Conservation (phyloP, 2,797 vertebrate genomes). For the Naso thynnoides region DNA sequence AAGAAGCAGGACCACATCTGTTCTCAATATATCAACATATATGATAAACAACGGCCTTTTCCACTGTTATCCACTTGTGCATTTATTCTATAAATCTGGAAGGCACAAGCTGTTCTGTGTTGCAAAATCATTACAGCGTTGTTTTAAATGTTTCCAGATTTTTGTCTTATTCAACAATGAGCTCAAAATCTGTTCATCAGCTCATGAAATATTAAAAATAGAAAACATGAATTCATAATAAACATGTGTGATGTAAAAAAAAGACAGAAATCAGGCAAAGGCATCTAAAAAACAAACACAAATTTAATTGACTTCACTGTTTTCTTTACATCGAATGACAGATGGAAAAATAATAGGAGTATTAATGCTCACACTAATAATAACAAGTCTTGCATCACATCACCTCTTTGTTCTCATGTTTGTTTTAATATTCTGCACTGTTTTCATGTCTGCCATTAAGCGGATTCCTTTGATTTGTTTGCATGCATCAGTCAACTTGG, state of each 20-base stretch:
- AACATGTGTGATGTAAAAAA: slow-evolving; percentile 28
- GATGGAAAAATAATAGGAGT: slow-evolving; percentile 20
- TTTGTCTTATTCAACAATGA: slow-evolving; percentile 20
- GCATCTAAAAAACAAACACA: neutral
- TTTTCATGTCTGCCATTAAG: slow-evolving; percentile 25
- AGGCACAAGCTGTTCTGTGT: neutral
- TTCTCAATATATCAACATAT: slow-evolving; percentile 58
- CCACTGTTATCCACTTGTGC: slow-evolving; percentile 37
- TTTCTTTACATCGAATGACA: slow-evolving; percentile 4
- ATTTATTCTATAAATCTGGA: slow-evolving; percentile 42
- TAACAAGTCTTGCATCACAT: slow-evolving; percentile 15
- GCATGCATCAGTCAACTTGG: slow-evolving; percentile 45
- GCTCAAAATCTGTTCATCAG: slow-evolving; percentile 14
- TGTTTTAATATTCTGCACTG: slow-evolving; percentile 9
- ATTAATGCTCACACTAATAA: slow-evolving; percentile 13
- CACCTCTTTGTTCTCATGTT: slow-evolving; percentile 36
- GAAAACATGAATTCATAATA: slow-evolving; percentile 11
- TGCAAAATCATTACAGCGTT: slow-evolving; percentile 42
- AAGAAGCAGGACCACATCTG: slow-evolving; percentile 68
- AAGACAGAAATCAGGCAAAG: slow-evolving; percentile 24
- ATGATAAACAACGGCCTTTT: slow-evolving; percentile 63
- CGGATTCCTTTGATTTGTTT: slow-evolving; percentile 36
- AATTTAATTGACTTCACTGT: neutral
- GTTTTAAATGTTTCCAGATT: slow-evolving; percentile 31
- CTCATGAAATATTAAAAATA: slow-evolving; percentile 24